A percentile compares a stretch with the other conserved stretches of the same genome.
phyloP scores from a whole-genome alignment of 1,140 invertebrate species.

The Ectropis grisescens region DNA sequence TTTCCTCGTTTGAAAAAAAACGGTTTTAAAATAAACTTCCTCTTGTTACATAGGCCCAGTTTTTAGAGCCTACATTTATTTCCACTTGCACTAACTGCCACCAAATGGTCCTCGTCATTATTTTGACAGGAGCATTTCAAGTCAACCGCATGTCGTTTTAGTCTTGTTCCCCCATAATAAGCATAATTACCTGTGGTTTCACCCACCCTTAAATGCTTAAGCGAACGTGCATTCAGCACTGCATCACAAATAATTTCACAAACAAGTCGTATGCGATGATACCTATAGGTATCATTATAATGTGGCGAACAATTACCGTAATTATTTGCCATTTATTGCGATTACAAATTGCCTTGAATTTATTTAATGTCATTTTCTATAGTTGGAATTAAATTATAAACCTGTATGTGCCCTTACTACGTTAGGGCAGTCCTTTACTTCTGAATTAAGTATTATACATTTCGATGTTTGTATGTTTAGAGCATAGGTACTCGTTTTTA shows the following conservation, averaged over 20 bases:
- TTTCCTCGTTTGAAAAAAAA: too few species aligned
- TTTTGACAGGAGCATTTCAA: constrained; percentile 12
- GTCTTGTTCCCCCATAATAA: constrained; percentile 29
- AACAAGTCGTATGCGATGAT: too few species aligned
- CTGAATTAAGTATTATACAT: too few species aligned
- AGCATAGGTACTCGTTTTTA: too few species aligned
- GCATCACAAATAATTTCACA: constrained; percentile 35
- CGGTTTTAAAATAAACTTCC: too few species aligned
- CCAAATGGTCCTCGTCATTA: constrained; percentile 22
- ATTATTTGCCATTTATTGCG: constrained; percentile 41
- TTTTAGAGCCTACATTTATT: too few species aligned
- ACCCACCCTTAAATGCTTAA: constrained; percentile 45
- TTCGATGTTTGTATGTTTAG: too few species aligned
- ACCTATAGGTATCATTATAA: constrained; percentile 26
- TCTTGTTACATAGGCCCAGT: too few species aligned
- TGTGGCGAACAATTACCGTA: constrained; percentile 25
- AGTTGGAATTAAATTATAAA: too few species aligned
- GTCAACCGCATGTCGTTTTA: constrained; percentile 20
- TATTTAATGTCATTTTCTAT: constrained; percentile 27
- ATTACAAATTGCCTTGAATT: constrained; percentile 28
- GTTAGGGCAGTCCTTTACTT: too few species aligned
- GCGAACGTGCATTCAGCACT: constrained; percentile 29
- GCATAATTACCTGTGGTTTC: constrained; percentile 45
- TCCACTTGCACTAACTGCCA: constrained; percentile 15
- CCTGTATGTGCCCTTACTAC: too few species aligned